phyloP scores from a whole-genome alignment of 2,888 invertebrate species.

The Xanthia togata region DNA sequence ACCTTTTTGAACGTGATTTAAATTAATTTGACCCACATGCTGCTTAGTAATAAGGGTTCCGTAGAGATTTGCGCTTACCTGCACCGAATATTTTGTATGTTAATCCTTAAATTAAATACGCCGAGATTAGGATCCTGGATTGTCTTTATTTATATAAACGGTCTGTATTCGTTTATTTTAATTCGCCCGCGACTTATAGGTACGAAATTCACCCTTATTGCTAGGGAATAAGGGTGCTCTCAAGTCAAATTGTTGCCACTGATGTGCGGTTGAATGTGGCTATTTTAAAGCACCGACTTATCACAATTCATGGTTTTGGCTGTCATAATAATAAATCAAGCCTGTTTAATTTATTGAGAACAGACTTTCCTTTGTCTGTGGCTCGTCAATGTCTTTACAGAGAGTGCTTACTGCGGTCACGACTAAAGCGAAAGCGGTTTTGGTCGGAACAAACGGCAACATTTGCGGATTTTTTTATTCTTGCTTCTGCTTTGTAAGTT shows the following conservation, averaged over 20 bases:
- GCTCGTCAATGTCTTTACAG: constrained; percentile 28
- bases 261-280: neutral
- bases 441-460: neutral
- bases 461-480: neutral
- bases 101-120: constrained; percentile 44
- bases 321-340: constrained; percentile 17
- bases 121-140: constrained; percentile 19
- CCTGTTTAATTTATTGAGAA: constrained; percentile 17
- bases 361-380: constrained; percentile 22
- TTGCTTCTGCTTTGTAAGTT: neutral
- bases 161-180: neutral
- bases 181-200: neutral
- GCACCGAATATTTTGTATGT: constrained; percentile 16
- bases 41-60: constrained; percentile 58
- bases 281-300: neutral
- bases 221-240: neutral
- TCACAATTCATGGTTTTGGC: constrained; percentile 16
- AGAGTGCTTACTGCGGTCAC: constrained; percentile 6
- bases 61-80: constrained; percentile 18
- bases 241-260: neutral
- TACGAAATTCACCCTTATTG: neutral
- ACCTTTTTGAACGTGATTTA: constrained; percentile 49
- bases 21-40: constrained; percentile 53
- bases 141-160: constrained; percentile 17
- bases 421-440: constrained; percentile 8